A percentile compares a stretch with the other conserved stretches of the same genome.
Evolutionary conservation across 2,113 vertebrate genomes (phyloP).

Genomic region (Triplophysa dalaica): DNA sequence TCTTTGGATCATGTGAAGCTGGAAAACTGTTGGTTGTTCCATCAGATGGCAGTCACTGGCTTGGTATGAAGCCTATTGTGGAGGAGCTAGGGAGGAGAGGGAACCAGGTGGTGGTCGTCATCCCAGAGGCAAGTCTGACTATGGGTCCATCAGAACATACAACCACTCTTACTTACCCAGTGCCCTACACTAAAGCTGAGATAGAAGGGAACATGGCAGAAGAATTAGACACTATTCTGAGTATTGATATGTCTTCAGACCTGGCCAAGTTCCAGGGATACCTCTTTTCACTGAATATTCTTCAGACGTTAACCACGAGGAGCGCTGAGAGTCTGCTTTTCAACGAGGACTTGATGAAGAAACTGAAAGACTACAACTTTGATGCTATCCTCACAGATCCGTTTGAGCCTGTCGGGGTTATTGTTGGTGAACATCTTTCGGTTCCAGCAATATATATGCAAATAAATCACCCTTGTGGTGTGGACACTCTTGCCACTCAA

Average conservation of each 20-base stretch:
- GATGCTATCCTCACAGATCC: slow-evolving; percentile 73
- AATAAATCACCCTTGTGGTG: slow-evolving; percentile 55
- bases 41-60: slow-evolving; percentile 77
- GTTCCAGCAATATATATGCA: slow-evolving; percentile 72
- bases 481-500: slow-evolving; percentile 59
- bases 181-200: slow-evolving; percentile 59
- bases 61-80: slow-evolving; percentile 65
- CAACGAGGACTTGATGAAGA: slow-evolving; percentile 59
- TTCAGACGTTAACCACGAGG: fast-evolving
- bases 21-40: slow-evolving; percentile 74
- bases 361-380: slow-evolving; percentile 67
- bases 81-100: slow-evolving; percentile 64
- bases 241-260: slow-evolving; percentile 47
- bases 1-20: slow-evolving; percentile 39
- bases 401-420: slow-evolving; percentile 62
- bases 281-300: fast-evolving
- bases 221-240: fast-evolving
- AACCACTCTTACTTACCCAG: slow-evolving; percentile 52
- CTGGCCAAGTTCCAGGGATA: slow-evolving; percentile 26
- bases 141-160: slow-evolving; percentile 63
- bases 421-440: slow-evolving; percentile 68
- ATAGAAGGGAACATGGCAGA: not conserved
- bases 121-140: slow-evolving; percentile 61
- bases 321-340: slow-evolving; percentile 60
- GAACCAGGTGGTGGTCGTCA: slow-evolving; percentile 57